Percentiles rank a stretch among this genome's conserved stretches.
Conservation (phyloP, 2,113 vertebrate genomes). For the Pterocles orientalis region DNA sequence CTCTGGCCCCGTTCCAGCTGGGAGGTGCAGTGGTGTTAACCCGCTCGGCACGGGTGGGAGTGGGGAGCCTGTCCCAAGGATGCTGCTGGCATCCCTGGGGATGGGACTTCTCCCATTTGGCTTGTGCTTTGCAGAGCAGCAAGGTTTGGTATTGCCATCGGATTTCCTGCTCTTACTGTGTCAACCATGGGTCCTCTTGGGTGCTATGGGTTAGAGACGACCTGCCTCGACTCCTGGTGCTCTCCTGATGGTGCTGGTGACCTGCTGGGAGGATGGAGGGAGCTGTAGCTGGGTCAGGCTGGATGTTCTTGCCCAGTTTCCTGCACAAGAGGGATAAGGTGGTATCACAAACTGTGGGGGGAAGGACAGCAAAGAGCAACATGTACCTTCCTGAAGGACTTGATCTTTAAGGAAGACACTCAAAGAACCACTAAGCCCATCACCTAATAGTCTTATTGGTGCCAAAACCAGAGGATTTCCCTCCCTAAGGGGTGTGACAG, state of each 20-base stretch:
- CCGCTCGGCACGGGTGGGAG: neutral
- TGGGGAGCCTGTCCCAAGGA: accelerated
- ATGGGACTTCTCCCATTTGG: neutral
- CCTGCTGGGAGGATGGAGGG: neutral
- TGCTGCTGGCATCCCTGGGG: neutral
- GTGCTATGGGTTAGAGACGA: neutral
- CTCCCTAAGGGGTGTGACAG: neutral
- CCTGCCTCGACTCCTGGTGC: neutral
- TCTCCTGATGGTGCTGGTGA: neutral
- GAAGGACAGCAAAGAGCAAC: neutral
- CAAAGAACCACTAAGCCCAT: neutral
- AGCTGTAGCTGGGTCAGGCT: neutral
- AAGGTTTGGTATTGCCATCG: neutral
- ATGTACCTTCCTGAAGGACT: neutral
- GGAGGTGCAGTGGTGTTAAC: neutral
- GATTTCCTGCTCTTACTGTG: accelerated
- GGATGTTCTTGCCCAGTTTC: neutral
- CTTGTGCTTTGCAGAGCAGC: neutral
- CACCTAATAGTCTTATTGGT: neutral
- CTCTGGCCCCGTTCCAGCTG: neutral
- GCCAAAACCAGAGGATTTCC: neutral
- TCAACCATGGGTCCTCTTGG: accelerated
- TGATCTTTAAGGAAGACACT: neutral
- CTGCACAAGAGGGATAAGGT: accelerated
- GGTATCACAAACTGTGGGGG: neutral